Evolutionary conservation across 2,888 invertebrate genomes (phyloP).

Genomic region (Caenorhabditis zanzibari): DNA sequence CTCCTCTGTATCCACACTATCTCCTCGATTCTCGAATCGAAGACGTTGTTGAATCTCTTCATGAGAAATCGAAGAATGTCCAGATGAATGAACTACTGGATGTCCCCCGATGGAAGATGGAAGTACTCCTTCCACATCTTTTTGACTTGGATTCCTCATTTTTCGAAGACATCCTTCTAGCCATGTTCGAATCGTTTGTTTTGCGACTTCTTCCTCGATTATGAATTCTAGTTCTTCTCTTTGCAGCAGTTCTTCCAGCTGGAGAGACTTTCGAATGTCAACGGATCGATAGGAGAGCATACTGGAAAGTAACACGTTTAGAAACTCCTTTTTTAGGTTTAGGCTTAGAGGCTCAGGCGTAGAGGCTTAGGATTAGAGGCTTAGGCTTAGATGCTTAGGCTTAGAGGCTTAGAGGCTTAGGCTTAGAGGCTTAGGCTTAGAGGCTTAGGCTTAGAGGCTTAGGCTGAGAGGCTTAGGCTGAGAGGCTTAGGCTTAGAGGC

Average conservation of each 20-base stretch:
- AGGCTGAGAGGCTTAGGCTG: no score
- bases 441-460: no score
- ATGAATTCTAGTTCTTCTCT: conserved; percentile 99
- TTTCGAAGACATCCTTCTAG: conserved; percentile 97
- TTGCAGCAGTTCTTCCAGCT: conserved; percentile 96
- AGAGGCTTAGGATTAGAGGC: no score
- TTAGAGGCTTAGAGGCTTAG: no score
- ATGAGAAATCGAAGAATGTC: conserved; percentile 52
- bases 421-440: no score
- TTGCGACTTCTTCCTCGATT: conserved; percentile 93
- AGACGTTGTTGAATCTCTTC: conserved; percentile 43
- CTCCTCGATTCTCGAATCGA: conserved; percentile 42
- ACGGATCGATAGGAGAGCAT: conserved; percentile 97
- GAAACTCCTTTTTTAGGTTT: neutral
- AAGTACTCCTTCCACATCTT: conserved; percentile 48
- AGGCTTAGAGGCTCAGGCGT: no score
- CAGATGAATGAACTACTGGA: conserved; percentile 38
- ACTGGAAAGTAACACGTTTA: conserved; percentile 85
- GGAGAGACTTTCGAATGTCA: conserved; percentile 96
- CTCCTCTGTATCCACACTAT: conserved; percentile 58
- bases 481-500: no score
- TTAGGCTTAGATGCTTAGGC: no score
- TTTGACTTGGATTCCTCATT: conserved; percentile 87
- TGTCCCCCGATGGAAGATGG: conserved; percentile 21
- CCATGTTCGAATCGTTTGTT: conserved; percentile 99